phyloP scores from a whole-genome alignment of 2,888 invertebrate genomes.

The Orthosia gracilis region DNA sequence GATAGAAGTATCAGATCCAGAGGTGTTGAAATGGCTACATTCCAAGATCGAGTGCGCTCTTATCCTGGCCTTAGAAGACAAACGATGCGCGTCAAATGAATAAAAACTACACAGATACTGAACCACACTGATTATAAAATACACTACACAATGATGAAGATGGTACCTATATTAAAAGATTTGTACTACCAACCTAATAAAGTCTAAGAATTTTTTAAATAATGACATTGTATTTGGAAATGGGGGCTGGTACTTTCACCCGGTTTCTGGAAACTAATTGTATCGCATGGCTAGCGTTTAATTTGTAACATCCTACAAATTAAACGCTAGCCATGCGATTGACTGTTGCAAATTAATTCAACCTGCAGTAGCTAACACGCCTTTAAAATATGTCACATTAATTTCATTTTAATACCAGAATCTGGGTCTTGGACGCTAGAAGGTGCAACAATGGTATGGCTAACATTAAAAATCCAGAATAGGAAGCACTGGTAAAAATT shows the following conservation, averaged over 20 bases:
- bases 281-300: neutral
- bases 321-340: neutral
- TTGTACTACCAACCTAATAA: conserved; percentile 44
- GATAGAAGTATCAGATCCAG: conserved; percentile 92
- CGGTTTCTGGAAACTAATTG: neutral
- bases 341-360: neutral
- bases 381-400: neutral
- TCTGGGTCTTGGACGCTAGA: neutral
- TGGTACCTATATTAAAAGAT: conserved; percentile 32
- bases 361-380: neutral
- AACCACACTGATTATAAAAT: conserved; percentile 27
- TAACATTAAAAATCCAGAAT: neutral
- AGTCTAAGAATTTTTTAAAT: conserved; percentile 38
- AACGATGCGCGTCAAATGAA: conserved; percentile 88
- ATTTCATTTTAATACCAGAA: neutral
- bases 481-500: neutral
- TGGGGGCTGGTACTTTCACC: neutral
- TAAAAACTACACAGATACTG: conserved; percentile 37
- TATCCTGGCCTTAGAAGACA: conserved; percentile 94
- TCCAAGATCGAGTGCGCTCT: conserved; percentile 94
- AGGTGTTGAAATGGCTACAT: conserved; percentile 93
- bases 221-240: conserved; percentile 31
- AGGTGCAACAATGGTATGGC: neutral
- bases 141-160: conserved; percentile 11
- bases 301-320: too few species aligned